A percentile compares a stretch with the other conserved stretches of the same genome.
phyloP scores from a whole-genome alignment of 1,140 invertebrate genomes.

The Thalassaphorura encarpata region DNA sequence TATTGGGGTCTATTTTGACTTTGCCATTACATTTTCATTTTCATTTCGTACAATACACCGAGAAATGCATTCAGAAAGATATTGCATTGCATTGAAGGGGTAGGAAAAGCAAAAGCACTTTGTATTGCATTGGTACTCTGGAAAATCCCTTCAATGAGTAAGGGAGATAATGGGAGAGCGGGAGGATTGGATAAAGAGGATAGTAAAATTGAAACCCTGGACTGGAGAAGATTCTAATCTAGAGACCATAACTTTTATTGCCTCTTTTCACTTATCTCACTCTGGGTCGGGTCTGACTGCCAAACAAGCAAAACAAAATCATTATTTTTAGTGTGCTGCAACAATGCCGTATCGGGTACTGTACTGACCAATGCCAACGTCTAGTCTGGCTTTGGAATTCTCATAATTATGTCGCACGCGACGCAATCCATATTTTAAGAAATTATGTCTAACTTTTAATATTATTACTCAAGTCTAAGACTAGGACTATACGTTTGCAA shows the following conservation, averaged over 20 bases:
- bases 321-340: constrained; percentile 6
- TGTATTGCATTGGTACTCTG: background rate
- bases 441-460: background rate
- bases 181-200: background rate
- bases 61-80: background rate
- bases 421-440: background rate
- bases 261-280: constrained; percentile 19
- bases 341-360: too few species aligned
- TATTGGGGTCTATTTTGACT: background rate
- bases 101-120: background rate
- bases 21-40: background rate
- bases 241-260: constrained; percentile 13
- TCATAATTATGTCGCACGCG: background rate
- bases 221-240: constrained; percentile 11
- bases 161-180: constrained; percentile 7
- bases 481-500: background rate
- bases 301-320: background rate
- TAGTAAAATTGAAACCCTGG: background rate
- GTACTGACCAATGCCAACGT: too few species aligned
- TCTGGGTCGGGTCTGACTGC: constrained; percentile 1
- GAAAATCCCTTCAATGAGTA: background rate
- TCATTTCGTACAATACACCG: background rate
- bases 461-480: background rate
- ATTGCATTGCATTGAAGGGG: background rate
- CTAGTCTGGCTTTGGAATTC: background rate